Evolutionary conservation across 2,113 vertebrate species (phyloP).

Genomic region (Silurus glanis): DNA sequence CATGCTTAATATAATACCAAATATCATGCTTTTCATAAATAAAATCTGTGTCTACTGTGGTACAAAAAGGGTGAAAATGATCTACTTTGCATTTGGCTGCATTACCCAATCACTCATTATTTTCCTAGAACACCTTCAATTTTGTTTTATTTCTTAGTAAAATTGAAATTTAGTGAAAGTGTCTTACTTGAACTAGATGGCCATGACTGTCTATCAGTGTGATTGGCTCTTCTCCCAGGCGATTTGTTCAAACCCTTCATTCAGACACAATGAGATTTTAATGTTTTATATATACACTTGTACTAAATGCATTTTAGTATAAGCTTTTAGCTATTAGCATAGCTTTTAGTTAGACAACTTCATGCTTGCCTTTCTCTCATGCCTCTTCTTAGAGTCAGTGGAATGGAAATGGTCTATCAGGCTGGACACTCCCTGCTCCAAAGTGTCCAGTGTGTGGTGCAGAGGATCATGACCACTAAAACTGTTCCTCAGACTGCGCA

Average conservation of each 20-base stretch:
- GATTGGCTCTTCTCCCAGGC: conserved; percentile 76
- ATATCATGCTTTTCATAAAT: not conserved
- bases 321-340: too few species aligned
- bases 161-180: conserved; percentile 48
- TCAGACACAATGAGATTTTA: conserved; percentile 43
- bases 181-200: conserved; percentile 89
- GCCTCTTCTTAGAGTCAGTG: conserved; percentile 79
- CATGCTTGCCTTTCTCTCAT: conserved; percentile 71
- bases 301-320: not conserved
- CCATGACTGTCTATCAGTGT: conserved; percentile 89
- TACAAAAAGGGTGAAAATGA: not conserved
- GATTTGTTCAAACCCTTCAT: conserved; percentile 79
- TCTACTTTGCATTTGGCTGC: not conserved
- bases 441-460: conserved; percentile 94
- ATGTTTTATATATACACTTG: not conserved
- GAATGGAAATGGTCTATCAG: conserved; percentile 86
- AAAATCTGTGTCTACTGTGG: not conserved
- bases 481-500: conserved; percentile 89
- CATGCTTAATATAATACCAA: not conserved
- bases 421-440: conserved; percentile 92
- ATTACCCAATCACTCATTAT: not conserved
- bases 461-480: conserved; percentile 94
- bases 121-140: not conserved
- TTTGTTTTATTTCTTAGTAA: not conserved
- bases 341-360: not conserved